Evolutionary conservation across 1,140 invertebrate genomes (phyloP), one percentile per base, ranked within the genome.

Genomic region (Trichoplusia ni): DNA sequence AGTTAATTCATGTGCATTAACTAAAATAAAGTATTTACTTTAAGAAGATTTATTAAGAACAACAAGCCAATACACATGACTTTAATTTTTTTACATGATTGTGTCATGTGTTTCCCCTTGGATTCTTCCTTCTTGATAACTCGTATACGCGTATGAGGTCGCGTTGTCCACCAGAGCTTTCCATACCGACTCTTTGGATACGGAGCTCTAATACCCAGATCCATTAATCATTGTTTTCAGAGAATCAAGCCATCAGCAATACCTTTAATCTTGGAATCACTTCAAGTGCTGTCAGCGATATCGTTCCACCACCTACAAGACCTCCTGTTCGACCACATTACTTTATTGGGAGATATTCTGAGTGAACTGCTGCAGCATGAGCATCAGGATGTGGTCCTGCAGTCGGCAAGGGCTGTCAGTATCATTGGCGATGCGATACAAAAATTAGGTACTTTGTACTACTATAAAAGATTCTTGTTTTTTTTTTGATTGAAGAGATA

Each of bases 211-310:
- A n/a, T n/a, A n/a, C n/a, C n/a, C n/a, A n/a, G n/a, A n/a, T n/a
- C n/a, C n/a, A 13, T 14, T n/a, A 29, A 0, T 14, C n/a, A 7
- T 46, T 42, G 4, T 85, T n/a, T 82, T 9, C 74, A 89, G 82
- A 67, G 76, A 71, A 73, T 77, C 56, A 70, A 73, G 67, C 56
- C 79, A 1, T 78, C 92, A 37, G 76, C 86, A 0, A 91, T 94
- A 31, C 94, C 95, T 25, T 92, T 96, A 7, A 92, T 95, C 69
- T 79, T 97, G 9, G 95, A 97, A 84, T 95, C 95, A 7, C 83
- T 97, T 0, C 95, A 96, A 91, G 92, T 97, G 1, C 76, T 97
- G 0, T 93, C 93, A 9, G 93, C 93, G 5, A 91, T 97, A 56
- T 91, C 93, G 4, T 93, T 92, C 63, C 93, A 94, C 64, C 94